These are phyloP conservation scores for Delphinapterus leucas DNA, from an alignment of 2,113 vertebrate genomes.

Conservation along the genomic window DNA sequence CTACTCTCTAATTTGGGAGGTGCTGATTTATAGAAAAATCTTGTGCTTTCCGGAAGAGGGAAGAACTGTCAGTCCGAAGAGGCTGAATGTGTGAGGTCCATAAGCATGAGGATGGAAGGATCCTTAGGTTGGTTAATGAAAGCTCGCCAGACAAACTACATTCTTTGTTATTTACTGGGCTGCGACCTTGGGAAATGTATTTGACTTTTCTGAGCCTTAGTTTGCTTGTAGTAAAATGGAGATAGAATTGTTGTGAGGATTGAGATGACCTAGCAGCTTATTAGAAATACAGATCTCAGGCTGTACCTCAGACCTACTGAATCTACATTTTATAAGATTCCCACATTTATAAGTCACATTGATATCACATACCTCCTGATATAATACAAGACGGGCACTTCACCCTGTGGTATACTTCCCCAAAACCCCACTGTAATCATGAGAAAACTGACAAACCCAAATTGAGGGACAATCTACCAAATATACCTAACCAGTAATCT, in stretches of 20 bases:
- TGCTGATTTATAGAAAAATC: neutral
- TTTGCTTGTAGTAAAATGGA: neutral
- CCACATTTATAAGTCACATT: neutral
- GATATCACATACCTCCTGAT: neutral
- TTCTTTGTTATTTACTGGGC: neutral
- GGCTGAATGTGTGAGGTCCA: neutral
- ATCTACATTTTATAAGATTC: neutral
- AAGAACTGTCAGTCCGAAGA: neutral
- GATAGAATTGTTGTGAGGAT: neutral
- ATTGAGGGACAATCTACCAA: neutral
- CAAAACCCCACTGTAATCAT: neutral
- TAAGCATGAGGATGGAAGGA: neutral
- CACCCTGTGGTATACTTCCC: neutral
- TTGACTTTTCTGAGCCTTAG: neutral
- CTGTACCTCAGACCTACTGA: neutral
- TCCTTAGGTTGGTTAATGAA: neutral
- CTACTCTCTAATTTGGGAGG: neutral
- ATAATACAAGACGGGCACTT: neutral
- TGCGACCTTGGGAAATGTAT: neutral
- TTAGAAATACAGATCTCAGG: neutral
- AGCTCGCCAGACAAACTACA: neutral
- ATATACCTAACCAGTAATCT: neutral
- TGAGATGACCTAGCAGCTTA: neutral
- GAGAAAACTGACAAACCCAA: neutral
- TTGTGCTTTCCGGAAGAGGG: neutral